phyloP scores from a whole-genome alignment of 1,140 invertebrate species.

The Steinernema khuongi region DNA sequence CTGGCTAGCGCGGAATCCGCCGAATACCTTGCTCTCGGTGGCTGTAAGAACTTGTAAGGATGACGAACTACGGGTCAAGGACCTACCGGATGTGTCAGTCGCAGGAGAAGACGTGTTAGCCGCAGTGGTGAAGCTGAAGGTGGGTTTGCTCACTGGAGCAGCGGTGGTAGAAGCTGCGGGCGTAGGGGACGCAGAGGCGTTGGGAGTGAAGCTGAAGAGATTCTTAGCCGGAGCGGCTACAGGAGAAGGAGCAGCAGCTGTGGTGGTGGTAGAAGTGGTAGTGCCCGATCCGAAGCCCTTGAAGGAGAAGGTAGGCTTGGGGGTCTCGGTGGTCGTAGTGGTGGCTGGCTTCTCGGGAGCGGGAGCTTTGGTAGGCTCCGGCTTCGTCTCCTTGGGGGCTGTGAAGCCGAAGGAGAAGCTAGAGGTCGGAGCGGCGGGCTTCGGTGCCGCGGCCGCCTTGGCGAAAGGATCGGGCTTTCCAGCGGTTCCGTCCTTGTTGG shows the following conservation, averaged over 20 bases:
- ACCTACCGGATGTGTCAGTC: not conserved
- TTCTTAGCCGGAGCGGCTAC: not conserved
- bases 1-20: not conserved
- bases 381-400: no score
- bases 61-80: not conserved
- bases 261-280: not conserved
- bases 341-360: no score
- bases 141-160: slow-evolving; percentile 19
- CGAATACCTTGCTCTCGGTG: not conserved
- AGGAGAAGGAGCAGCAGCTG: not conserved
- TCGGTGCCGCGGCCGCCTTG: slow-evolving; percentile 16
- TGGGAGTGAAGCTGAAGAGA: not conserved
- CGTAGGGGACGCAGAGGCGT: slow-evolving; percentile 8
- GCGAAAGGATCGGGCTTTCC: slow-evolving; percentile 24
- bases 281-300: not conserved
- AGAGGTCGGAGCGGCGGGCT: not conserved
- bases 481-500: slow-evolving; percentile 23
- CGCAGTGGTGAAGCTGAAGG: not conserved
- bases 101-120: not conserved
- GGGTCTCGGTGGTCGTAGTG: not conserved
- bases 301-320: not conserved
- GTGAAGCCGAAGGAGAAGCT: not conserved
- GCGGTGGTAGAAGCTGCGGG: slow-evolving; percentile 13
- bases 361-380: no score
- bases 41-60: not conserved